phyloP scores from a whole-genome alignment of 1,140 invertebrate genomes.

The Tribolium madens region DNA sequence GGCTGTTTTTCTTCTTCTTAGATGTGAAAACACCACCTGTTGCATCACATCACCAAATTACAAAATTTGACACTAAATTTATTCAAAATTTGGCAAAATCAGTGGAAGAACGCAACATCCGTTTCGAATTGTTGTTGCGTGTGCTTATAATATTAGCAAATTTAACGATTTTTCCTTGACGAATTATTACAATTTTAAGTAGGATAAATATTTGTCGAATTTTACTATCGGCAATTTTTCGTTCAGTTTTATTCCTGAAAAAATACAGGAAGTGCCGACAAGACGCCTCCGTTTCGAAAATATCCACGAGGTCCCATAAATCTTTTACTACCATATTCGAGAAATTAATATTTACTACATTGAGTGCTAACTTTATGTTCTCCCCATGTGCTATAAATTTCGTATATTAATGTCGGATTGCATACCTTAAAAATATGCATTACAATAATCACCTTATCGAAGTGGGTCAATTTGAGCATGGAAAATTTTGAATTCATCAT shows the following conservation, averaged over 20 bases:
- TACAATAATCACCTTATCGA: neutral
- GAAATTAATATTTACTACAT: conserved; percentile 26
- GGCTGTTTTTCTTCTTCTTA: no score
- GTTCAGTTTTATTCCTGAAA: neutral
- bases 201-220: conserved; percentile 3
- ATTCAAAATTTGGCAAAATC: no score
- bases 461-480: neutral
- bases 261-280: neutral
- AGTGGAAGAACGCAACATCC: no score
- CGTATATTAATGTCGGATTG: neutral
- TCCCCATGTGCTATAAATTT: neutral
- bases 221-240: neutral
- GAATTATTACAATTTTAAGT: conserved; percentile 14
- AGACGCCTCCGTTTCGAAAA: neutral
- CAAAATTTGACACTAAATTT: no score
- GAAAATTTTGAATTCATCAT: no score
- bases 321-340: neutral
- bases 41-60: no score
- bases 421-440: neutral
- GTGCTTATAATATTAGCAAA: neutral
- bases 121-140: neutral
- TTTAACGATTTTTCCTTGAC: conserved; percentile 14
- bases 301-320: neutral
- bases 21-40: no score
- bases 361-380: conserved; percentile 6